These are phyloP conservation scores for Strix occidentalis DNA, from an alignment of 2,797 vertebrate species.

Conservation along the genomic window DNA sequence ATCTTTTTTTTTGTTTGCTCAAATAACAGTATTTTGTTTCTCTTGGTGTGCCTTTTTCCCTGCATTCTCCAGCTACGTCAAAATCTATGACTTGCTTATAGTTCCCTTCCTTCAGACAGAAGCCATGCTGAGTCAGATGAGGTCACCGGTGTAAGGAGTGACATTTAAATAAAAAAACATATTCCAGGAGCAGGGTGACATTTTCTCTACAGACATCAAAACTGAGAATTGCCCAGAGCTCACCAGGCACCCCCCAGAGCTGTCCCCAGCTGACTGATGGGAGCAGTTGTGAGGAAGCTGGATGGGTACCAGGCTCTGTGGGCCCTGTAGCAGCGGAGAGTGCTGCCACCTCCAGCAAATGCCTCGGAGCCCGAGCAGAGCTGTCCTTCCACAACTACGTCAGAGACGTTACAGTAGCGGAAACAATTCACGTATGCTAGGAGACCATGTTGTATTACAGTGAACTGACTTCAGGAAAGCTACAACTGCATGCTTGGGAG, in stretches of 20 bases:
- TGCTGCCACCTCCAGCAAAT: background rate
- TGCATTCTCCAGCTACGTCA: background rate
- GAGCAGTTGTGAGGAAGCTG: slow-evolving; percentile 17
- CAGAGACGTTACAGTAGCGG: background rate
- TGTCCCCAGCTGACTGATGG: slow-evolving; percentile 24
- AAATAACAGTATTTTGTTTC: background rate
- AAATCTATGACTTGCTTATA: background rate
- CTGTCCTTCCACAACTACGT: background rate
- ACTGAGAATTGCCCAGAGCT: slow-evolving; percentile 13
- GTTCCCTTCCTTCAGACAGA: background rate
- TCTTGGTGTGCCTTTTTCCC: background rate
- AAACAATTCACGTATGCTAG: slow-evolving; percentile 40
- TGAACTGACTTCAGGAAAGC: background rate
- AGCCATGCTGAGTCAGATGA: slow-evolving; percentile 16
- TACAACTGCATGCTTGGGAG: background rate
- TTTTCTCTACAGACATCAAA: slow-evolving; percentile 28
- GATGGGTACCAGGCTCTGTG: background rate
- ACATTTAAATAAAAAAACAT: slow-evolving; percentile 22
- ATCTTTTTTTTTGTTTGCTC: background rate
- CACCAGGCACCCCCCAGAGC: background rate
- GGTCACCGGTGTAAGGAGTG: slow-evolving; percentile 5
- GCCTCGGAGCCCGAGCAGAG: background rate
- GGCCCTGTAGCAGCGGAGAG: background rate
- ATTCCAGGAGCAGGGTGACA: slow-evolving; percentile 30
- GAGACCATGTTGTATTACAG: background rate